Percentiles rank a stretch among this genome's conserved stretches.
These are phyloP conservation scores for Macrophya alboannulata DNA, from an alignment of 2,888 invertebrate species.

Conservation along the genomic window DNA sequence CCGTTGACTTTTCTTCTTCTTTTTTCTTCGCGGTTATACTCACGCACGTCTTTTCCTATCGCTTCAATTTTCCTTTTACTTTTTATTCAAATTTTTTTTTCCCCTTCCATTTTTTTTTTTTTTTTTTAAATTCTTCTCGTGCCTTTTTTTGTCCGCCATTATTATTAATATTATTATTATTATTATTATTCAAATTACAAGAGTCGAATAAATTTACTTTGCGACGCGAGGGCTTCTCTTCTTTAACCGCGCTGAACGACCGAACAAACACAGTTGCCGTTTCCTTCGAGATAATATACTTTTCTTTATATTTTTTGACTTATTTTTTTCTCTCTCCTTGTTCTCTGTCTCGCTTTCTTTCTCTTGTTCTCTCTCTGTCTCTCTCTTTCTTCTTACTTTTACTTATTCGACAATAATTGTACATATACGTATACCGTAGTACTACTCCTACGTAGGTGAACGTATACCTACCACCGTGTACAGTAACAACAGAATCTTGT, in stretches of 20 bases:
- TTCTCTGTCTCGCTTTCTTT: background rate
- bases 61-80: background rate
- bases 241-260: background rate
- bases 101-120: background rate
- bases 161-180: too few relatives aligned
- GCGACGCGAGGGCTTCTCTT: background rate
- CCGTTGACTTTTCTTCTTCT: background rate
- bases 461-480: background rate
- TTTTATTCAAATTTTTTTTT: background rate
- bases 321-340: background rate
- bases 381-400: background rate
- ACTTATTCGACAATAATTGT: too few relatives aligned
- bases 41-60: background rate
- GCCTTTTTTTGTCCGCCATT: too few relatives aligned
- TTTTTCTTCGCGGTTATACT: background rate
- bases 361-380: background rate
- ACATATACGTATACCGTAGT: too few relatives aligned
- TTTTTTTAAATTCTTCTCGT: too few relatives aligned
- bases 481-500: background rate
- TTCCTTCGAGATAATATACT: conserved; percentile 13
- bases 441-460: too few relatives aligned
- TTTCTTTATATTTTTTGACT: background rate
- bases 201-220: conserved; percentile 13
- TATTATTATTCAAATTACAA: background rate
- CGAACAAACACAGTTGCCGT: conserved; percentile 7